Conservation (phyloP, 2,113 vertebrate species). For the Callospermophilus lateralis region DNA sequence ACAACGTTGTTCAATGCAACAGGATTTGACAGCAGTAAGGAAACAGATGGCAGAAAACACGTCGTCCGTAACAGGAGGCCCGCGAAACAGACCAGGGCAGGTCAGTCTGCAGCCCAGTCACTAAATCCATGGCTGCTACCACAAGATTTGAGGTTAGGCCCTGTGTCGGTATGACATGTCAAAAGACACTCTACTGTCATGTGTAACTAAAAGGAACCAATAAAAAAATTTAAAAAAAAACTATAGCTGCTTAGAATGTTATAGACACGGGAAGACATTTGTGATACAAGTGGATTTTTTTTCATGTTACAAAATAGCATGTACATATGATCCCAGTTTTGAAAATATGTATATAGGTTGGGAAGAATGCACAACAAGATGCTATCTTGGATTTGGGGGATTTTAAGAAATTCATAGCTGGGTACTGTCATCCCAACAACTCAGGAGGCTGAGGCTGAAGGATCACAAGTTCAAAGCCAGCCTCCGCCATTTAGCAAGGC, state of each 20-base stretch:
- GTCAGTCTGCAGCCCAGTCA: neutral
- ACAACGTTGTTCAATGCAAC: neutral
- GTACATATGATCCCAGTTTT: neutral
- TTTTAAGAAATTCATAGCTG: conserved; percentile 38
- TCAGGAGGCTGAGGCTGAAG: no score
- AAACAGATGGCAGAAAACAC: neutral
- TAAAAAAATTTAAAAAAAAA: no score
- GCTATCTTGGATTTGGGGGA: neutral
- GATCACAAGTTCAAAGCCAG: no score
- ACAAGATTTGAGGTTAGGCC: accelerated
- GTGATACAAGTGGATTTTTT: neutral
- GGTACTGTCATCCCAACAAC: no score
- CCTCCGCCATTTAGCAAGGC: no score
- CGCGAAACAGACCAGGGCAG: neutral
- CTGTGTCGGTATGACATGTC: no score
- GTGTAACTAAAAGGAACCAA: no score
- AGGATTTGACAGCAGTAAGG: neutral
- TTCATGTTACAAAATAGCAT: neutral
- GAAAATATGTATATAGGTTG: neutral
- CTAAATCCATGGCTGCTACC: neutral
- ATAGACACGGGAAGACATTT: neutral
- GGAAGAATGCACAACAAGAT: neutral
- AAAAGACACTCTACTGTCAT: no score
- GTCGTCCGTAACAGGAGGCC: neutral
- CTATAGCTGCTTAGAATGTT: neutral